phyloP scores from a whole-genome alignment of 1,140 invertebrate genomes.

The Cydia strobilella region DNA sequence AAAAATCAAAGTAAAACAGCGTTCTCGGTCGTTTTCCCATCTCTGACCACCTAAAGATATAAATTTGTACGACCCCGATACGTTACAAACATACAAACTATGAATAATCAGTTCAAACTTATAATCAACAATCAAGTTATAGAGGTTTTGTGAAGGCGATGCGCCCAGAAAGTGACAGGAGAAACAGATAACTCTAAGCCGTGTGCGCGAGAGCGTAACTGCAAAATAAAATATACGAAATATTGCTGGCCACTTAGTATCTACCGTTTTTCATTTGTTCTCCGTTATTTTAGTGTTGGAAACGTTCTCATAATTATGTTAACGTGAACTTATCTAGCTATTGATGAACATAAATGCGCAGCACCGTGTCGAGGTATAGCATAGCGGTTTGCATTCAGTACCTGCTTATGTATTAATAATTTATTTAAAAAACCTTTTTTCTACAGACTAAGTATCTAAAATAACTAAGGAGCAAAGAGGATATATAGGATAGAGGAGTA shows the following conservation, averaged over 20 bases:
- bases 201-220: conserved; percentile 66
- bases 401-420: too few species aligned
- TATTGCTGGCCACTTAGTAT: conserved; percentile 36
- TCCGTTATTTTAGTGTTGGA: conserved; percentile 37
- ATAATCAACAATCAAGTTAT: too few species aligned
- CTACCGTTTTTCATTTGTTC: conserved; percentile 36
- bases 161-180: neutral
- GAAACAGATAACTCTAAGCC: conserved; percentile 40
- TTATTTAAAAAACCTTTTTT: too few species aligned
- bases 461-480: too few species aligned
- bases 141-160: neutral
- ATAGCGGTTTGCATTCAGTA: too few species aligned
- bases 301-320: conserved; percentile 4
- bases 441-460: too few species aligned
- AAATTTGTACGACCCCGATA: neutral
- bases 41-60: neutral
- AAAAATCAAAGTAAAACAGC: conserved; percentile 61
- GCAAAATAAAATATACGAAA: conserved; percentile 49
- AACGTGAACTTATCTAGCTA: conserved; percentile 33
- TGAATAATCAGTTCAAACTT: neutral
- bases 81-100: neutral
- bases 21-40: neutral
- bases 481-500: too few species aligned
- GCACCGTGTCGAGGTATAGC: neutral
- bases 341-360: conserved; percentile 31